Evolutionary conservation across 2,797 vertebrate species (phyloP).

Genomic region (Neomorphus geoffroyi): DNA sequence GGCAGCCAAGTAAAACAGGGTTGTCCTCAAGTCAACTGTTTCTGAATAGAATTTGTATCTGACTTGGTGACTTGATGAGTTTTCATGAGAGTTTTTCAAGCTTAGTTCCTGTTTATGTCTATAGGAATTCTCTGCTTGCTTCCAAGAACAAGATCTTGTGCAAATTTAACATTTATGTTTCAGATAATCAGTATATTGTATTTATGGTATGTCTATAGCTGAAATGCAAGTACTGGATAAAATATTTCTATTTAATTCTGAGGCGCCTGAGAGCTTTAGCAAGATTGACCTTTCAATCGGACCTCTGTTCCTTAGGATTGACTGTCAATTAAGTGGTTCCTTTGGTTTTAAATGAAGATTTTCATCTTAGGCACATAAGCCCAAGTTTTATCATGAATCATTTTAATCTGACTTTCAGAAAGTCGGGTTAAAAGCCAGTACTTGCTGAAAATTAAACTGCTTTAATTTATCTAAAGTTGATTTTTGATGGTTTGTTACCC

Average conservation of each 20-base stretch:
- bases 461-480: slow-evolving; percentile 15
- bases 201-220: neutral
- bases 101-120: slow-evolving; percentile 33
- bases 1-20: slow-evolving; percentile 54
- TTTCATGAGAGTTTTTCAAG: slow-evolving; percentile 18
- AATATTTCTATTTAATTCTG: neutral
- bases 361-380: neutral
- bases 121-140: neutral
- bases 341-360: slow-evolving; percentile 24
- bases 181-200: slow-evolving; percentile 4
- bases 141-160: slow-evolving; percentile 26
- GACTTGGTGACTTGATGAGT: neutral
- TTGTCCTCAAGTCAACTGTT: slow-evolving; percentile 36
- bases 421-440: neutral
- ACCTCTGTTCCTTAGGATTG: neutral
- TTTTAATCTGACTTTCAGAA: slow-evolving; percentile 10
- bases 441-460: slow-evolving; percentile 31
- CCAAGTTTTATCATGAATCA: neutral
- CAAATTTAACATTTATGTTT: neutral
- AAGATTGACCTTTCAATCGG: neutral
- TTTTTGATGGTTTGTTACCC: slow-evolving; percentile 26
- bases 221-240: neutral
- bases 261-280: neutral
- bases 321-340: neutral
- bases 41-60: slow-evolving; percentile 46